Percentiles rank a stretch among this genome's conserved stretches.
Conservation (phyloP, 2,888 invertebrate species). For the Apoda limacodes region DNA sequence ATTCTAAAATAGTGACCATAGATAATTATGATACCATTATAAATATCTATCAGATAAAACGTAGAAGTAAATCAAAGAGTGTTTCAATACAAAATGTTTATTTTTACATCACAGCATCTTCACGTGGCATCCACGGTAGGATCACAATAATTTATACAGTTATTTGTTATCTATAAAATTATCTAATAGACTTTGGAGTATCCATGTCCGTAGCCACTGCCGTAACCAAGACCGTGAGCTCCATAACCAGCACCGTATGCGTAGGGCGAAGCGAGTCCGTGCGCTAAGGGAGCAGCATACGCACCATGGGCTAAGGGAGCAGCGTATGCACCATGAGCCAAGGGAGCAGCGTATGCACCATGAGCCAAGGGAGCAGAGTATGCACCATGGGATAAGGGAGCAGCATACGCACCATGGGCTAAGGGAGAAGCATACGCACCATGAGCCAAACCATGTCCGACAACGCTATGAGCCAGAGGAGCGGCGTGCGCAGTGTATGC, state of each 20-base stretch:
- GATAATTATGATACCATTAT: too few relatives aligned
- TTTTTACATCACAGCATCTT: not conserved
- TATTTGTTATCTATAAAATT: not conserved
- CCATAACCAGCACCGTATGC: conserved; percentile 14
- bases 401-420: conserved; percentile 22
- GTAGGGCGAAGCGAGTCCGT: conserved; percentile 9
- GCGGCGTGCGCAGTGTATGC: conserved; percentile 15
- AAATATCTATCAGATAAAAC: too few relatives aligned
- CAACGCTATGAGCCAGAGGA: conserved; percentile 23
- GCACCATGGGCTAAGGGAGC: conserved; percentile 31
- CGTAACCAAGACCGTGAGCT: conserved; percentile 22
- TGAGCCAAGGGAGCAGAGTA: conserved; percentile 31
- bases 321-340: conserved; percentile 26
- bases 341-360: conserved; percentile 26
- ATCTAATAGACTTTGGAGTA: conserved; percentile 9
- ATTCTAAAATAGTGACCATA: too few relatives aligned
- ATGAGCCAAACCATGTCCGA: conserved; percentile 28
- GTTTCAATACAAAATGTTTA: too few relatives aligned
- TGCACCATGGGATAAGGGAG: conserved; percentile 18
- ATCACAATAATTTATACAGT: not conserved
- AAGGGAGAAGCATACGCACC: conserved; percentile 30
- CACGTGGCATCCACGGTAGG: not conserved
- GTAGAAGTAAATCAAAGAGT: too few relatives aligned
- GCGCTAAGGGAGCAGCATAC: conserved; percentile 16
- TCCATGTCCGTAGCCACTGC: conserved; percentile 8